Base-by-base conservation (phyloP, 2,113 vertebrate species). In the Oryzias javanicus region DNA sequence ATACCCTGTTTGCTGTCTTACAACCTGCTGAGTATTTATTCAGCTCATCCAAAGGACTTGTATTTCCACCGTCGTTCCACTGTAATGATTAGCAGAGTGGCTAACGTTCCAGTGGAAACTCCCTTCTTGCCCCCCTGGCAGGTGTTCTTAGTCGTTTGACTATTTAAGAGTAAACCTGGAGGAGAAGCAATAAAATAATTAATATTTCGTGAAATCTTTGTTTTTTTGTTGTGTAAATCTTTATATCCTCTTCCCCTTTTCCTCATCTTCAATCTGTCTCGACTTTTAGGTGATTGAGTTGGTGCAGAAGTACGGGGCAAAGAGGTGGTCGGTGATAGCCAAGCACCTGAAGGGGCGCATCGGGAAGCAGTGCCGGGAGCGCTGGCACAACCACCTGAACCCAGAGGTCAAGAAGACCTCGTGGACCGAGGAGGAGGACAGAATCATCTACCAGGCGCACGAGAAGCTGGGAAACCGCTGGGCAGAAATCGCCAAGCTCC, bases 331-430 rank as follows among this genome's bases (percentile, higher is more conserved):
- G 56, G 94, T 99, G 64, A 98, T 99, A 76, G 97, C 97, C 81
- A 99, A 99, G 87, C 96, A 99, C 88, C 93, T 99, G 86, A 98
- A 98, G 79, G 97, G 97, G 42, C 94, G 97, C 58, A 99, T 99
- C 60, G 97, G 97, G 78, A 99, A 99, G 81, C 97, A 99, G 89
- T 99, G 97, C 90, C 92, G 97, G 48, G 97, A 99, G 88, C 94
- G 97, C 83, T 99, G 97, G 97, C 96, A 98, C 92, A 99, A 99
- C 89, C 97, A 99, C 87, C 90, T 99, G 88, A 99, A 99, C 91
- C 97, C 97, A 53, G 97, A 99, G 94, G 97, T 99, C 86, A 99
- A 99, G 91, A 99, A 99, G 93, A 98, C 97, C 53, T 99, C 97
- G 60, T 99, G 97, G 97, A 99, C 97, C 7, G 97, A 99, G 90